Base-by-base conservation (phyloP, 2,113 vertebrate species). In the Daphoenositta chrysoptera region DNA sequence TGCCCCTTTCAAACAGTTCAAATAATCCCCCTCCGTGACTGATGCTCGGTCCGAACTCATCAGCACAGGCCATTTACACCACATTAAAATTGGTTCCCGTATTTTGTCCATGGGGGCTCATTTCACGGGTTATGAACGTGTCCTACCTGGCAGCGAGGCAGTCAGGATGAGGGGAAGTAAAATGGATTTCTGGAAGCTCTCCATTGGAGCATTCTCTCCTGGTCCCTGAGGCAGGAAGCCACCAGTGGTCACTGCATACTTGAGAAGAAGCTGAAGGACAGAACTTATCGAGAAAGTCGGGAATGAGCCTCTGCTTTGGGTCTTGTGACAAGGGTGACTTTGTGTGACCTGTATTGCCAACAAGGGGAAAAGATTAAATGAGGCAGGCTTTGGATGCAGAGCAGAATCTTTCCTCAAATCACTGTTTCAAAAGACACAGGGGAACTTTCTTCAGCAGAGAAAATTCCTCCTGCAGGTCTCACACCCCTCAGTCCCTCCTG, bases 201-300 rank as follows among this genome's bases (percentile, higher is more conserved):
- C 92, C 96, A 97, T 97, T 95, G 95, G 72, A 90, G 80, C 95
- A 97, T 97, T 89, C 94, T 96, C 65, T 93, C 88, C 72, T 28
- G 44, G 72, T 84, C 26, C 53, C 73, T 57, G 82, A 81, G 76
- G 80, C 88, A 95, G 86, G 87, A 93, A 94, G 72, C 56, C 88
- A 90, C 88, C 71, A 47, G 80, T 15, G 2, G 64, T 96, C 86
- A 96, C 61, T 50, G 72, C 60, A 84, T 64, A 3, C 51, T 72
- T 63, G 72, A 90, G 86, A 39, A 40, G 87, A 66, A 86, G 61
- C 40, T 91, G 87, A 92, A 83, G 87, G 63, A 54, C 81, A 45
- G 82, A 78, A 54, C 16, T 75, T 56, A 24, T 31, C 18, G 0
- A 79, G 80, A 40, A 94, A 56, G 50, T 68, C 4, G 0, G 39